phyloP scores from a whole-genome alignment of 2,888 invertebrate genomes.

The Escarpia spicata region DNA sequence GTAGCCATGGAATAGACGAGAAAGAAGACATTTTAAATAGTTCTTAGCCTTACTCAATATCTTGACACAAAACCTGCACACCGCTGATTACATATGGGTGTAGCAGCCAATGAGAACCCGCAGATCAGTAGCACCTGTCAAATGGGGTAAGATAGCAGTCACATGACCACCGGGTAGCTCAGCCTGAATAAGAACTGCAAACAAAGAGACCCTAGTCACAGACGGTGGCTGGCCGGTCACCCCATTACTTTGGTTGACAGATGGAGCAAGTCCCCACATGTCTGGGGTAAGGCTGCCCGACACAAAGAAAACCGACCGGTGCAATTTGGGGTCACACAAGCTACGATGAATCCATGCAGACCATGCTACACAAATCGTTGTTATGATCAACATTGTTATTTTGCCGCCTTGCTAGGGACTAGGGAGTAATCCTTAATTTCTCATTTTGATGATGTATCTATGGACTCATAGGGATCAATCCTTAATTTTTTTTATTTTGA shows the following conservation, averaged over 20 bases:
- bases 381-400: not conserved
- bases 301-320: not conserved
- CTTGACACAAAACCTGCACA: not conserved
- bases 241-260: not conserved
- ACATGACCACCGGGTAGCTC: not conserved
- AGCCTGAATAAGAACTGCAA: not conserved
- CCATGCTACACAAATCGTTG: not conserved
- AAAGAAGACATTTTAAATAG: too few species aligned
- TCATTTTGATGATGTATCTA: not conserved
- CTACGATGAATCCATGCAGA: not conserved
- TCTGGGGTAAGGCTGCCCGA: not conserved
- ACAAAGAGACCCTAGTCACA: not conserved
- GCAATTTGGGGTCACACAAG: slow-evolving; percentile 4
- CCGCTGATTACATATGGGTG: not conserved
- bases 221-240: not conserved
- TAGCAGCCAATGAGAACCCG: not conserved
- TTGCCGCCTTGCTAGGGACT: not conserved
- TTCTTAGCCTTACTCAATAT: not conserved
- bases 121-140: not conserved
- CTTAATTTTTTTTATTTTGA: not conserved
- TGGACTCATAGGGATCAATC: not conserved
- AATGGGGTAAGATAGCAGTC: not conserved
- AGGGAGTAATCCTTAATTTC: not conserved
- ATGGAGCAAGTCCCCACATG: not conserved
- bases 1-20: too few species aligned